These are phyloP conservation scores for Hemicentrotus pulcherrimus DNA, from an alignment of 35 echinoderm and acorn worm genomes.

Conservation along the genomic window DNA sequence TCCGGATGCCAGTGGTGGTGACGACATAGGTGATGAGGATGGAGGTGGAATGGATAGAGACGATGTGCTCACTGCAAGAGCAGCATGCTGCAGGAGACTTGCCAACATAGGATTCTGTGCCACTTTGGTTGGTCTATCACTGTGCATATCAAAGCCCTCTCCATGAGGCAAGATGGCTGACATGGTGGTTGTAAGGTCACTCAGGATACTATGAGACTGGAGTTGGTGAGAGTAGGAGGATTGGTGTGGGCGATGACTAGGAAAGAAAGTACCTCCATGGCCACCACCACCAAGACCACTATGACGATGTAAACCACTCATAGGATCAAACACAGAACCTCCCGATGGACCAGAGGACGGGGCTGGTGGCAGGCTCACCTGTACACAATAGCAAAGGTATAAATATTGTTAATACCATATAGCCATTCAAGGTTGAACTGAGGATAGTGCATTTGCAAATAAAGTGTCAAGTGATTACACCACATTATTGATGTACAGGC, in stretches of 20 bases:
- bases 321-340: slow-evolving; percentile 13
- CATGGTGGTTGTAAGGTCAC: slow-evolving; percentile 73
- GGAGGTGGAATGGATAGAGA: slow-evolving; percentile 31
- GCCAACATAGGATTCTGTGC: slow-evolving; percentile 95
- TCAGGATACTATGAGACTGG: slow-evolving; percentile 55
- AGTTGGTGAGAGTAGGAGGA: slow-evolving; percentile 25
- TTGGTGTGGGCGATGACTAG: slow-evolving; percentile 21
- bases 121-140: slow-evolving; percentile 69
- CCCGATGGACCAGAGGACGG: slow-evolving; percentile 63
- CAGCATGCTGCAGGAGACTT: slow-evolving; percentile 78
- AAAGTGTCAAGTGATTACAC: background rate
- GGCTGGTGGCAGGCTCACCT: background rate
- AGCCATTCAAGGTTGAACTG: background rate
- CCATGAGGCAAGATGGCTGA: slow-evolving; percentile 59
- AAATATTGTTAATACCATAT: background rate
- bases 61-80: slow-evolving; percentile 28
- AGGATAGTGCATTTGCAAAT: background rate
- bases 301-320: slow-evolving; percentile 29
- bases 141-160: slow-evolving; percentile 14
- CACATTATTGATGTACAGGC: too few species aligned
- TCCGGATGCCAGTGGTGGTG: slow-evolving; percentile 38
- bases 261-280: slow-evolving; percentile 34
- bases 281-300: slow-evolving; percentile 29
- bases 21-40: background rate
- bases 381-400: background rate